Evolutionary conservation across 2,888 invertebrate genomes (phyloP), one percentile per base, ranked within the genome.

Genomic region (Ecdyonurus torrentis): DNA sequence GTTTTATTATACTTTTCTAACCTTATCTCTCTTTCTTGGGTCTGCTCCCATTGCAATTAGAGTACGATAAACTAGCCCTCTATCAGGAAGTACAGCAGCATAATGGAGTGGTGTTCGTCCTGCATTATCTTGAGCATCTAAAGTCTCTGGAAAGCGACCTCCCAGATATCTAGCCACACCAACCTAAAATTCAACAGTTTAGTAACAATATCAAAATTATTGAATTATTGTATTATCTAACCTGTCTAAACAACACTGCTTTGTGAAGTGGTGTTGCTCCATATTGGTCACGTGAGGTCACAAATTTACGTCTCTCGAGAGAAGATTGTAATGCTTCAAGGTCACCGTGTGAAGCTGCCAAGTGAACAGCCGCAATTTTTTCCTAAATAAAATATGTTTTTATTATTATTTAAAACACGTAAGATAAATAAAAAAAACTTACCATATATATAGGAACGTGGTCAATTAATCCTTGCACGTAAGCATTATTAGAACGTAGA

Each of bases 381-480:
- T 85, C 83, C 93, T 94, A 50, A 25, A 61, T 25, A 25, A 59
- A 61, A 61, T 37, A 10, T 15, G 15, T 63, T 53, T 53, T 37
- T 37, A 37, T 37, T 37, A 37, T 37, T 37, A 37, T 37, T 10
- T 37, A 37, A 10, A 37, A 37, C 22, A 18, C 19, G 15, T 61
- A 24, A 20, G 22, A 62, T 22, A 60, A 60, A 61, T 3, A 15
- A 37, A 37, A 37, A 37, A 15, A 63, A 68, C 72, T 77, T 79
- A 90, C 92, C 89, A 91, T 91, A 70, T 91, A 92, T 25, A 84
- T 82, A 15, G 91, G 88, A 61, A 92, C 89, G 73, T 91, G 91
- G 70, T 88, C 86, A 67, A 94, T 80, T 77, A 94, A 93, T 18
- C 89, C 85, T 75, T 91, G 89, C 55, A 92, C 79, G 73, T 92